Percentiles rank a stretch among this genome's conserved stretches.
phyloP scores from a whole-genome alignment of 2,797 vertebrate species.

The Jordanella pulchra region DNA sequence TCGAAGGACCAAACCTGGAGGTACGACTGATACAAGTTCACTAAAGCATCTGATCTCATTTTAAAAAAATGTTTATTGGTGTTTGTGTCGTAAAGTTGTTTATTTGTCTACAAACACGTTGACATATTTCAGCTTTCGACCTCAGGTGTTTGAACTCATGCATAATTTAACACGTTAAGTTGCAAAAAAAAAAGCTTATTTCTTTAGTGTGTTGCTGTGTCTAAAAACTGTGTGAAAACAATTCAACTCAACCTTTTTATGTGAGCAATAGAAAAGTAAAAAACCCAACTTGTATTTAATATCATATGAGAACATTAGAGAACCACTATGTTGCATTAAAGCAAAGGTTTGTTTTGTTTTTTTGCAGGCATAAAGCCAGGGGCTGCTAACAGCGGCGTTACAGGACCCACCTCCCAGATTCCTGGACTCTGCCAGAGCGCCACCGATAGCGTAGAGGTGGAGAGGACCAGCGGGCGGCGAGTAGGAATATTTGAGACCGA shows the following conservation, averaged over 20 bases:
- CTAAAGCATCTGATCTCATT: not conserved
- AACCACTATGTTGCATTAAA: too few species aligned
- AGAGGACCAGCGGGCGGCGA: slow-evolving; percentile 74
- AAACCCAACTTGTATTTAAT: too few species aligned
- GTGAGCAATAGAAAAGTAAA: too few species aligned
- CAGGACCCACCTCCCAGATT: slow-evolving; percentile 81
- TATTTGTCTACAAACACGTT: too few species aligned
- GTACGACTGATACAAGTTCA: slow-evolving; percentile 36
- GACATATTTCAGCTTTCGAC: too few species aligned
- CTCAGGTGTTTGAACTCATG: too few species aligned
- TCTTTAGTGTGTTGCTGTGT: too few species aligned
- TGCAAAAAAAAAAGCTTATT: too few species aligned
- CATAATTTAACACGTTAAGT: too few species aligned
- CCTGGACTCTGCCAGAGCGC: slow-evolving; percentile 79
- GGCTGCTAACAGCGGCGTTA: slow-evolving; percentile 39
- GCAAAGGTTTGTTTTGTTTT: not conserved
- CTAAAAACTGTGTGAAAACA: too few species aligned
- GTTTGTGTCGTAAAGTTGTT: too few species aligned
- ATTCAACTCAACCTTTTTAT: too few species aligned
- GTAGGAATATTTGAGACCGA: slow-evolving; percentile 80
- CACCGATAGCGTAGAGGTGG: slow-evolving; percentile 46
- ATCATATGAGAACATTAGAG: not conserved
- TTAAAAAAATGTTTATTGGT: not conserved
- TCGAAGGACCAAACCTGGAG: slow-evolving; percentile 75
- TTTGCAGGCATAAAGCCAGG: slow-evolving; percentile 71